Evolutionary conservation across 2,888 invertebrate genomes (phyloP).

Genomic region (Plemyria rubiginata): DNA sequence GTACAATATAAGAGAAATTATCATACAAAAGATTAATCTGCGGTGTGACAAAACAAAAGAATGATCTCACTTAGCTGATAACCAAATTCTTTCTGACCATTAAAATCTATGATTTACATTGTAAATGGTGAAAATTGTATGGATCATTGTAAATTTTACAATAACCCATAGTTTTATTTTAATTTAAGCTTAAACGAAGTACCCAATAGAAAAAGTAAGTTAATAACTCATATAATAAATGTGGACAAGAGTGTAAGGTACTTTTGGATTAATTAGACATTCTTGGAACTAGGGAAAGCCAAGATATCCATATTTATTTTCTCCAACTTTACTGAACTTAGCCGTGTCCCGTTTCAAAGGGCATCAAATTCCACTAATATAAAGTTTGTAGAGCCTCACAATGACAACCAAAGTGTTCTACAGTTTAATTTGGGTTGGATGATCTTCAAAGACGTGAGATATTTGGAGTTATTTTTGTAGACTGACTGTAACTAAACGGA

Average conservation of each 20-base stretch:
- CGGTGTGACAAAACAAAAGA: background rate
- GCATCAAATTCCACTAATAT: slow-evolving; percentile 28
- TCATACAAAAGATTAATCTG: background rate
- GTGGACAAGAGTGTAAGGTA: too few species aligned
- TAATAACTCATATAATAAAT: too few species aligned
- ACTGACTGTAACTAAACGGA: background rate
- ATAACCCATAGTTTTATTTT: too few species aligned
- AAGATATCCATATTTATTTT: slow-evolving; percentile 25
- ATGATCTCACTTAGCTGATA: background rate
- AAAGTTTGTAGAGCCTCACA: slow-evolving; percentile 31
- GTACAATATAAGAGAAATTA: slow-evolving; percentile 45
- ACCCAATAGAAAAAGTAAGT: too few species aligned
- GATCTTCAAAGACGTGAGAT: slow-evolving; percentile 13
- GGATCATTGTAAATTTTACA: too few species aligned
- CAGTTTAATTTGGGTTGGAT: slow-evolving; percentile 16
- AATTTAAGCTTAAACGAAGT: too few species aligned
- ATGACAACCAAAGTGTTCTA: slow-evolving; percentile 20
- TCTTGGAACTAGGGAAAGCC: background rate
- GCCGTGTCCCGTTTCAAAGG: slow-evolving; percentile 31
- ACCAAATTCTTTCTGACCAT: too few species aligned
- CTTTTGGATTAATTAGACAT: too few species aligned
- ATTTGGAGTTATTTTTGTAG: slow-evolving; percentile 3
- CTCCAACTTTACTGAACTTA: slow-evolving; percentile 21
- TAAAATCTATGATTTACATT: too few species aligned
- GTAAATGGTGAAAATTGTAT: too few species aligned